Conservation (phyloP, 2,113 vertebrate genomes). For the Macrotus californicus region DNA sequence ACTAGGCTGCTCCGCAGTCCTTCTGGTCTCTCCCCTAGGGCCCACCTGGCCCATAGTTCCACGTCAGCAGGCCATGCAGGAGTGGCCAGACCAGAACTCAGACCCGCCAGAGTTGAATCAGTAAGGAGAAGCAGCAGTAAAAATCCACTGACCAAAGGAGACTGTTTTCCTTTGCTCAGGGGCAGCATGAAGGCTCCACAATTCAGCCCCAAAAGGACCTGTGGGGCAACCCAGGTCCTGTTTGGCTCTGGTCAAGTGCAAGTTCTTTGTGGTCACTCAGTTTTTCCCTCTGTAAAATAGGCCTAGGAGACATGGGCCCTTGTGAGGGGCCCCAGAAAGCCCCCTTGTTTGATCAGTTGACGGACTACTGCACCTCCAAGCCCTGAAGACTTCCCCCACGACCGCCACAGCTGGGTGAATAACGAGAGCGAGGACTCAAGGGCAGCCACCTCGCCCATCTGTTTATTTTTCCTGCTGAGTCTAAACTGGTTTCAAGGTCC, state of each 20-base stretch:
- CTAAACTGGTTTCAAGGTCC: slow-evolving; percentile 24
- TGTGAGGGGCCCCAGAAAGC: background rate
- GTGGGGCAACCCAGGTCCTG: rapidly evolving
- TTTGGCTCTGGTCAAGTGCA: background rate
- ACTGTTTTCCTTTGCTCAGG: background rate
- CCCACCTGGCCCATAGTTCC: background rate
- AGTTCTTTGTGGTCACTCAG: background rate
- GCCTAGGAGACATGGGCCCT: background rate
- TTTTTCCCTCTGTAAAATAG: background rate
- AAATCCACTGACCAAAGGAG: background rate
- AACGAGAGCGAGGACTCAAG: background rate
- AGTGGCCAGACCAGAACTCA: background rate
- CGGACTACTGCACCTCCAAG: background rate
- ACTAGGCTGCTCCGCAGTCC: background rate
- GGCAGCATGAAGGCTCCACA: background rate
- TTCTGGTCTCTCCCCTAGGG: background rate
- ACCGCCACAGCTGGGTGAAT: background rate
- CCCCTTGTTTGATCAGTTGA: background rate
- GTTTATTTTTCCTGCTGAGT: slow-evolving; percentile 54
- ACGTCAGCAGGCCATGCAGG: background rate
- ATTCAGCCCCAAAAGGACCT: background rate
- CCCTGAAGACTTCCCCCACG: background rate
- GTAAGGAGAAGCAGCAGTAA: background rate
- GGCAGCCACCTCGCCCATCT: background rate
- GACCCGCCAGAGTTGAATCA: background rate